Evolutionary conservation across 2,113 vertebrate genomes (phyloP).

Genomic region (Vicugna pacos): DNA sequence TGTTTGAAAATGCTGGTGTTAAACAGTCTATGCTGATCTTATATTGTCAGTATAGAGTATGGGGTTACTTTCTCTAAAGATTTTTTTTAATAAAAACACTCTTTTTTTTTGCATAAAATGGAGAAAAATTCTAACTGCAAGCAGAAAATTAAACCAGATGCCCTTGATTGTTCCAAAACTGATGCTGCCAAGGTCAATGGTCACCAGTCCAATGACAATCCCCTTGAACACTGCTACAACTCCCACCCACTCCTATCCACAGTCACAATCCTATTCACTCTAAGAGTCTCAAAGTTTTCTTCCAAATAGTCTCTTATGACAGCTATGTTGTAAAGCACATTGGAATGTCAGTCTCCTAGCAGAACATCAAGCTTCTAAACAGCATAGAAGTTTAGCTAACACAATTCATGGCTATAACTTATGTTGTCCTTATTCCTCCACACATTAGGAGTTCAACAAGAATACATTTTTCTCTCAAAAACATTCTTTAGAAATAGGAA

Average conservation of each 20-base stretch:
- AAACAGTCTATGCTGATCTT: background rate
- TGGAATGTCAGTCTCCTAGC: background rate
- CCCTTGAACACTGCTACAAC: too few relatives aligned
- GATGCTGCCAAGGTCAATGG: background rate
- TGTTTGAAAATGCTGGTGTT: background rate
- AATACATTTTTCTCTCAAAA: background rate
- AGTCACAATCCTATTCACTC: too few relatives aligned
- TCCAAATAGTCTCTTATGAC: background rate
- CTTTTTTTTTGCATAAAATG: background rate
- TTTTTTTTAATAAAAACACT: background rate
- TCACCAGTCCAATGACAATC: background rate
- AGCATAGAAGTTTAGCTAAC: background rate
- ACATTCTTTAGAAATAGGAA: background rate
- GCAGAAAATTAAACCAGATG: background rate
- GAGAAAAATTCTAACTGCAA: background rate
- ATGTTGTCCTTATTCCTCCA: background rate
- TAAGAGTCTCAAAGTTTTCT: background rate
- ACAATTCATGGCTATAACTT: background rate
- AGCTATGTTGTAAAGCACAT: rapidly evolving
- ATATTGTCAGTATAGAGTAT: background rate
- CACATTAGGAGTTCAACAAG: background rate
- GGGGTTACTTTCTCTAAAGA: background rate
- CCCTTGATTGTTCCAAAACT: background rate
- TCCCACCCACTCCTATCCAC: too few relatives aligned
- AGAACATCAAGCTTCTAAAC: background rate